Evolutionary conservation across 1,140 invertebrate species (phyloP).

Genomic region (Heliconius nattereri): DNA sequence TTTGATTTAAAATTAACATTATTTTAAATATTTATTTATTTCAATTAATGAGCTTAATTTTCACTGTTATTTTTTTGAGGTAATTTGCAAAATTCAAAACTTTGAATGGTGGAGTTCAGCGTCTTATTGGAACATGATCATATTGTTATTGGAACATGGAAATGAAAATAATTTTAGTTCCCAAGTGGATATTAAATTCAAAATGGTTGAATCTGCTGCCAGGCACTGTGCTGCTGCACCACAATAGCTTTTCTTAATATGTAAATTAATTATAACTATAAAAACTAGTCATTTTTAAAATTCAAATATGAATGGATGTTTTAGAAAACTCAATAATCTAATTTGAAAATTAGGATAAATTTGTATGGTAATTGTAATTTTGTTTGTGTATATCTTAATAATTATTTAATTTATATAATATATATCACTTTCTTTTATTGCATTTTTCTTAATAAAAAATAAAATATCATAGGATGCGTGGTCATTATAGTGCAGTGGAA

Average conservation of each 20-base stretch:
- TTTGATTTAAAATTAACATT: slow-evolving; percentile 30
- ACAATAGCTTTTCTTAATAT: neutral
- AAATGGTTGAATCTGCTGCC: too few relatives aligned
- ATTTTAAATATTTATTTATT: slow-evolving; percentile 7
- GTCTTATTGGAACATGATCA: too few relatives aligned
- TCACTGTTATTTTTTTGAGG: too few relatives aligned
- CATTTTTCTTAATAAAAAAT: too few relatives aligned
- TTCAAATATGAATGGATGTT: neutral
- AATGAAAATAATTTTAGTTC: too few relatives aligned
- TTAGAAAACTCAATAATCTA: neutral
- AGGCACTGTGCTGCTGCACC: too few relatives aligned
- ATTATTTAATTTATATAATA: neutral
- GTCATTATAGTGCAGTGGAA: neutral
- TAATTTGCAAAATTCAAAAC: too few relatives aligned
- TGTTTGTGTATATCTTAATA: neutral
- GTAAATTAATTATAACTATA: too few relatives aligned
- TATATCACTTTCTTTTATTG: neutral
- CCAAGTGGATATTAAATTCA: too few relatives aligned
- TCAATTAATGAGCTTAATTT: neutral
- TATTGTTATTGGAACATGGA: too few relatives aligned
- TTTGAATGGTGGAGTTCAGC: too few relatives aligned
- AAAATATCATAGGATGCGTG: too few relatives aligned
- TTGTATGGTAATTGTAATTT: neutral
- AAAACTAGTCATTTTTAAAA: neutral
- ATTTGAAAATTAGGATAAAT: neutral